Conservation (phyloP, 2,888 invertebrate species). For the Nomada fabriciana region DNA sequence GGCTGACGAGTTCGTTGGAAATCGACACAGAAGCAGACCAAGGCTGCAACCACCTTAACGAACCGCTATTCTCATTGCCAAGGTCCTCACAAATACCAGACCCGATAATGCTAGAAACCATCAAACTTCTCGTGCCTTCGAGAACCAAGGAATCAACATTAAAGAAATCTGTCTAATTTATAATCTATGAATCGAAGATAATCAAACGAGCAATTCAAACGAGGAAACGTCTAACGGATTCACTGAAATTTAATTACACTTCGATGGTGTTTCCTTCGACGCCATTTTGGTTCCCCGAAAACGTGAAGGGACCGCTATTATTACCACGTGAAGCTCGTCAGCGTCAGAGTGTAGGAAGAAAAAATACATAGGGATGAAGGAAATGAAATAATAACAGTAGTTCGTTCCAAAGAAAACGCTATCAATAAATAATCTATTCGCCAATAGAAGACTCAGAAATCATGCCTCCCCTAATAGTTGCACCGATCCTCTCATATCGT, state of each 20-base stretch:
- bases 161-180: not conserved
- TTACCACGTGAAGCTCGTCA: slow-evolving; percentile 8
- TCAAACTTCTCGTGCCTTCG: slow-evolving; percentile 17
- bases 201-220: not conserved
- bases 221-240: slow-evolving; percentile 4
- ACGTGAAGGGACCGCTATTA: slow-evolving; percentile 24
- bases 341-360: not conserved
- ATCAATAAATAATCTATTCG: too few species aligned
- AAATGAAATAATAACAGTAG: not conserved
- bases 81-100: slow-evolving; percentile 48
- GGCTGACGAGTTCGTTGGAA: slow-evolving; percentile 73
- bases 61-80: slow-evolving; percentile 54
- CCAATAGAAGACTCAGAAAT: not conserved
- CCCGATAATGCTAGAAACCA: slow-evolving; percentile 46
- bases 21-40: slow-evolving; percentile 72
- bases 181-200: not conserved
- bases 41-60: slow-evolving; percentile 77
- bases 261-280: slow-evolving; percentile 8
- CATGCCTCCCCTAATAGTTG: slow-evolving; percentile 17
- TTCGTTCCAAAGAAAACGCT: too few species aligned
- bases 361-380: not conserved
- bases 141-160: not conserved
- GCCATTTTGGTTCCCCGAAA: not conserved
- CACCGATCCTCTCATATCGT: not conserved
- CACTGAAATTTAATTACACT: slow-evolving; percentile 13